Evolutionary conservation across 2,113 vertebrate species (phyloP), one percentile per base, ranked within the genome.

Genomic region (Urocolius indicus): DNA sequence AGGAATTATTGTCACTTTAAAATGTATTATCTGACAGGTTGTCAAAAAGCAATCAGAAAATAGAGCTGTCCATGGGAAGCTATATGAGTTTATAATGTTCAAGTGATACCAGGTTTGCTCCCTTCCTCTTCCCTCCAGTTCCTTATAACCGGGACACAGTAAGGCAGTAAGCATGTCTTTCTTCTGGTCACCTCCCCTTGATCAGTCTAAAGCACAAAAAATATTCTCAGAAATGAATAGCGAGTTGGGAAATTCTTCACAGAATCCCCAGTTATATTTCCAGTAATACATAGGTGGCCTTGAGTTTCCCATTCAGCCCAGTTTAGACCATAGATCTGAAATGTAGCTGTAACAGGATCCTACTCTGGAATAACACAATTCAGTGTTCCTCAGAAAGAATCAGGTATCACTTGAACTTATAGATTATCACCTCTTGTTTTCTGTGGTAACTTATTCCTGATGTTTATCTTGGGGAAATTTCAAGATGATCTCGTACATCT

Each of bases 381-480:
- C 57, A 74, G 13, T 38, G 21, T 30, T 80, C 32, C 26, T 84
- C 52, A 57, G 52, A 89, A 93, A 63, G 23, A 63, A 52, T 48
- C 59, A 72, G 29, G 51, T 95, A 69, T 62, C 59, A 85, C 51
- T 88, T 91, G 59, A 91, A 69, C 21, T 36, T n/a, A 46, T 17
- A 79, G 54, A 79, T 52, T 57, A 34, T 74, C 51, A 62, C 20
- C 21, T 71, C 23, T 90, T 84, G 26, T 90, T 84, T 93, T 88
- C 63, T 65, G 24, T 58, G 26, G 13, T 88, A 77, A 95, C 68
- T 86, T 95, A 30, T 78, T 90, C 48, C 68, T 88, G 49, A 69
- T 95, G 67, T 90, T 96, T 93, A 74, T 95, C 82, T 88, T 93
- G 82, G 85, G 71, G 87, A 55, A 90, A 88, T 94, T 93, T 94